phyloP scores from a whole-genome alignment of 1,140 invertebrate species.

The Plectus sambesii region DNA sequence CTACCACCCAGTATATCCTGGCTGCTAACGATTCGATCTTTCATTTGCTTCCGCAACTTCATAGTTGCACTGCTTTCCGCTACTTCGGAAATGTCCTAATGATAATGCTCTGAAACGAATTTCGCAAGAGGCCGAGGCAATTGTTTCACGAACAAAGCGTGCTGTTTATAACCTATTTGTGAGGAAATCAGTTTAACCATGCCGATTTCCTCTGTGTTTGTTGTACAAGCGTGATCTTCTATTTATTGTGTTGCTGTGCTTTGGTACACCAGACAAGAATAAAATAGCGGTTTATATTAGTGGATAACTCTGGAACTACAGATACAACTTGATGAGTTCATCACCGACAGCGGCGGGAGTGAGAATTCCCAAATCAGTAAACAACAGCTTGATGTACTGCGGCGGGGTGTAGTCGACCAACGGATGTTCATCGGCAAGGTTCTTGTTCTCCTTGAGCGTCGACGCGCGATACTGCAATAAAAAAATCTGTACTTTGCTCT shows the following conservation, averaged over 20 bases:
- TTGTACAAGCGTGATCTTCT: too few relatives aligned
- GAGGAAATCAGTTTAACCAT: too few relatives aligned
- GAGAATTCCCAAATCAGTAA: conserved; percentile 86
- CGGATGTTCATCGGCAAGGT: conserved; percentile 60
- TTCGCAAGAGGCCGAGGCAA: background rate
- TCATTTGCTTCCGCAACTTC: background rate
- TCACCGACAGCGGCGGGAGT: conserved; percentile 92
- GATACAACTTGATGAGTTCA: conserved; percentile 87
- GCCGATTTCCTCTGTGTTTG: too few relatives aligned
- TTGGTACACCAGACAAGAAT: too few relatives aligned
- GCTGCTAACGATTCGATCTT: background rate
- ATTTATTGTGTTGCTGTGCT: too few relatives aligned
- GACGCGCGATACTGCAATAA: conserved; percentile 59
- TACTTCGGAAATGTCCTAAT: background rate
- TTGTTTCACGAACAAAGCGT: background rate
- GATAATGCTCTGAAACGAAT: background rate
- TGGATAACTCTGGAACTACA: too few relatives aligned
- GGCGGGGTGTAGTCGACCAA: conserved; percentile 91
- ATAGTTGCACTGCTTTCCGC: too few relatives aligned
- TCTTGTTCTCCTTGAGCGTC: conserved; percentile 46
- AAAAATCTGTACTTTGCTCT: conserved; percentile 13
- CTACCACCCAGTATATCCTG: background rate
- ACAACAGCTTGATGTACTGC: conserved; percentile 74
- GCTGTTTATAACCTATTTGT: too few relatives aligned
- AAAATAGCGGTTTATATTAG: too few relatives aligned